Percentiles rank a stretch among this genome's conserved stretches.
Conservation (phyloP, 1,140 invertebrate species). For the Drosophila erecta region DNA sequence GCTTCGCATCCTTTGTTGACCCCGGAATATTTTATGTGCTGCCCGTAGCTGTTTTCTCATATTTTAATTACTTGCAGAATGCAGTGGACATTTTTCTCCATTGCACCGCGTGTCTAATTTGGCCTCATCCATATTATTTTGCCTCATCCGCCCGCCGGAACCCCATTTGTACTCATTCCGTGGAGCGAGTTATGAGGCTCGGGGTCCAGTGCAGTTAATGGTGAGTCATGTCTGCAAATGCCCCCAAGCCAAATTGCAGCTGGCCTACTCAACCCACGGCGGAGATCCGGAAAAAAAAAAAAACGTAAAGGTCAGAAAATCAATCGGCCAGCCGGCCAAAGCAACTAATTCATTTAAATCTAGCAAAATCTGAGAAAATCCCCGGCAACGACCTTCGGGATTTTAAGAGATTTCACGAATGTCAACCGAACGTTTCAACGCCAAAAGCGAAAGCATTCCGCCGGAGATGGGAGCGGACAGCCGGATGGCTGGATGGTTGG, state of each 20-base stretch:
- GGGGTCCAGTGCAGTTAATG: conserved; percentile 39
- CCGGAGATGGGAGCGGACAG: conserved; percentile 43
- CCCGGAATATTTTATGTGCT: conserved; percentile 61
- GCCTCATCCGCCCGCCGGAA: neutral
- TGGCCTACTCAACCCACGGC: conserved; percentile 38
- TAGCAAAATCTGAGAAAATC: conserved; percentile 85
- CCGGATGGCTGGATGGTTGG: conserved; percentile 8
- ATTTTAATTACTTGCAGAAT: conserved; percentile 81
- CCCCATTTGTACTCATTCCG: conserved; percentile 69
- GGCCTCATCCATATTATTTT: conserved; percentile 50
- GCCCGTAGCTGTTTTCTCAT: conserved; percentile 46
- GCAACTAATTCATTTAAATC: conserved; percentile 85
- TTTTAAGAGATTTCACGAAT: conserved; percentile 84
- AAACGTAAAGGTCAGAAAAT: conserved; percentile 84
- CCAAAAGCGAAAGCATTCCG: conserved; percentile 73
- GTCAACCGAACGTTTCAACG: conserved; percentile 80
- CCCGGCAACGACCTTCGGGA: conserved; percentile 85
- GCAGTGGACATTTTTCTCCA: conserved; percentile 68
- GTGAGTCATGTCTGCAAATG: conserved; percentile 44
- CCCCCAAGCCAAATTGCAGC: conserved; percentile 35
- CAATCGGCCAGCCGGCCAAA: conserved; percentile 76
- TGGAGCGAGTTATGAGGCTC: conserved; percentile 6
- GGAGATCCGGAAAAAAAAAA: conserved; percentile 1
- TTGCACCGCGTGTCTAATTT: conserved; percentile 54
- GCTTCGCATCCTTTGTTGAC: conserved; percentile 52